Evolutionary conservation across 1,140 invertebrate genomes (phyloP), one percentile per base, ranked within the genome.

Genomic region (Hetaerina americana): DNA sequence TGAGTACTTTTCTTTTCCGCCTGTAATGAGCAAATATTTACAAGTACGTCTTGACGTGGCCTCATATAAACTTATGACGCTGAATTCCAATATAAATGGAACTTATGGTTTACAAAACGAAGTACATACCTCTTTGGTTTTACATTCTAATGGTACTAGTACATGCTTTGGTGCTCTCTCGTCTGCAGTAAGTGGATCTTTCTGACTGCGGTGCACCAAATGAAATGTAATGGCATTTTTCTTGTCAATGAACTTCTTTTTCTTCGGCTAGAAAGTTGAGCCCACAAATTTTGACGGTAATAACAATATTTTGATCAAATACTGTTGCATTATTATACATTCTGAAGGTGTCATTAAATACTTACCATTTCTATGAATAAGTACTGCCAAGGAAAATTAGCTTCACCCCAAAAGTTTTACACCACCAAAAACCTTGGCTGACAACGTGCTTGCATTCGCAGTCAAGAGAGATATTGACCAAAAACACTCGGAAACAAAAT

Each of bases 201-300:
- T 88, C 81, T 97, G 95, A 77, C 93, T 96, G 78, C 95, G 86
- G 79, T 96, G 92, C 10, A 97, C 93, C 71, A 98, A 81, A 79
- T 93, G 89, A 80, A 97, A 98, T 0, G 93, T 96, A 6, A 95
- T 88, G 0, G 94, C 87, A 79, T 92, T 92, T 77, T 96, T 96
- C 76, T 93, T 93, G 78, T 97, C 92, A 77, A 98, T 96, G 79
- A 96, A 97, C 77, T 90, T 91, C 79, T 90, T 94, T 76, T 90
- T 92, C 31, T 85, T 81, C 25, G 67, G 67, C 67, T 68, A 25
- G 2, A 68, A 68, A 57, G n/a, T n/a, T n/a, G n/a, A n/a, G n/a
- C n/a, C n/a, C n/a, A n/a, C n/a, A n/a, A n/a, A n/a, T n/a, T n/a
- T n/a, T n/a, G n/a, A n/a, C n/a, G n/a, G n/a, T n/a, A n/a, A n/a